Conservation (phyloP, 2,797 vertebrate species). For the Ciconia nigra region DNA sequence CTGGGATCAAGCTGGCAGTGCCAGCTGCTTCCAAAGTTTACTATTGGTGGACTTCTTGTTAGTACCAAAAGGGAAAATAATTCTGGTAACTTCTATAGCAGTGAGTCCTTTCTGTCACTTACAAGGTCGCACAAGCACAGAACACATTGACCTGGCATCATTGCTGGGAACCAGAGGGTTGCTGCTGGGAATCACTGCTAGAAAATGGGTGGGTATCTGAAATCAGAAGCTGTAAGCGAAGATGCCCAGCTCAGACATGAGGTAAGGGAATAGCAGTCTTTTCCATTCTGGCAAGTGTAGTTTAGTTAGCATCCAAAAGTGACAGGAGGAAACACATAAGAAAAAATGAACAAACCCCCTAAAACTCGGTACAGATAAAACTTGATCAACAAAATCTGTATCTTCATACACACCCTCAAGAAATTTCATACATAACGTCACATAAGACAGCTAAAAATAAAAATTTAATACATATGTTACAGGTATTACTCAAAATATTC, state of each 20-base stretch:
- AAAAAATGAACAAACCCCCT: neutral
- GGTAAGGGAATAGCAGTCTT: neutral
- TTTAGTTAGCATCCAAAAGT: neutral
- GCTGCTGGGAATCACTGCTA: neutral
- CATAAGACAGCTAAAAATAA: neutral
- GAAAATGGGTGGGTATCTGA: neutral
- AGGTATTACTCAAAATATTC: neutral
- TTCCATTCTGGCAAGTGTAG: neutral
- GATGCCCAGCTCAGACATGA: neutral
- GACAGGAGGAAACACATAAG: neutral
- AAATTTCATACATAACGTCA: neutral
- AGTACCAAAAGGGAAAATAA: neutral
- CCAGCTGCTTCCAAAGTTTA: neutral
- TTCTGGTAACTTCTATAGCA: neutral
- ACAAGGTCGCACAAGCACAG: neutral
- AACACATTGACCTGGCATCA: neutral
- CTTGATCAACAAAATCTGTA: neutral
- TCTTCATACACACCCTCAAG: neutral
- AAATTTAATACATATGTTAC: neutral
- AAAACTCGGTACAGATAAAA: neutral
- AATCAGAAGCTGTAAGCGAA: neutral
- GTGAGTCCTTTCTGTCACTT: neutral
- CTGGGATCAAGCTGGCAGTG: neutral
- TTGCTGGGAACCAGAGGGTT: neutral
- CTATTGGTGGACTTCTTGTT: neutral